A percentile compares a stretch with the other conserved stretches of the same genome.
Conservation (phyloP, 2,797 vertebrate genomes). For the Apodemus agrarius region DNA sequence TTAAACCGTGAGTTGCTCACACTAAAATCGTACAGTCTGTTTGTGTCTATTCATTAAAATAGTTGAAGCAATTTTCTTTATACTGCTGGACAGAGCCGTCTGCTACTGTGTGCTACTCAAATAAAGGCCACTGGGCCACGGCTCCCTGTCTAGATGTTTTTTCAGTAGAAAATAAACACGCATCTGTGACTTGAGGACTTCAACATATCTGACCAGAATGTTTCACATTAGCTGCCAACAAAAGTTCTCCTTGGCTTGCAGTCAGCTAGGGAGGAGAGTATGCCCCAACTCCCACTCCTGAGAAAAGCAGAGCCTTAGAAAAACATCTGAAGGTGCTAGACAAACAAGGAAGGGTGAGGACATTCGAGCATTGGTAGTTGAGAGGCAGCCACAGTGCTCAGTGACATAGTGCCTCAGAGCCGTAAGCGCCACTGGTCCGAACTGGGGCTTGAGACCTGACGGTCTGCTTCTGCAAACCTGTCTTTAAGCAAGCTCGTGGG, state of each 20-base stretch:
- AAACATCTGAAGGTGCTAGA: background rate
- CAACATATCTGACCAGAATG: conserved; percentile 33
- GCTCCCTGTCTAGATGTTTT: conserved; percentile 46
- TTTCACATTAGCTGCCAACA: conserved; percentile 61
- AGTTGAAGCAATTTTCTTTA: conserved; percentile 16
- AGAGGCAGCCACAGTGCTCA: background rate
- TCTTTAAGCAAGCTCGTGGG: background rate
- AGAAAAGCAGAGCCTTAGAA: background rate
- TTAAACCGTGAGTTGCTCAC: background rate
- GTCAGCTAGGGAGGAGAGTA: background rate
- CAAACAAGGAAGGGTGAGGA: background rate
- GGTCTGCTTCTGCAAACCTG: background rate
- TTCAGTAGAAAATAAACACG: conserved; percentile 63
- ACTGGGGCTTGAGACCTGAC: background rate
- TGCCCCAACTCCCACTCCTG: background rate
- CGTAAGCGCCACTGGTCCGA: background rate
- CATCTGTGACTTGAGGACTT: conserved; percentile 36
- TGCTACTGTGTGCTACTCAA: background rate
- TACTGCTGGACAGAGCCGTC: background rate
- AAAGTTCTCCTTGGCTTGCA: conserved; percentile 36
- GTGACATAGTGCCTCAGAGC: background rate
- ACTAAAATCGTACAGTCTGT: conserved; percentile 28
- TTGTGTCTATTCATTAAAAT: conserved; percentile 33
- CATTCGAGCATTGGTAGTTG: background rate
- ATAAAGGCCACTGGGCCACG: background rate